Base-by-base conservation (phyloP, 1,140 invertebrate genomes). In the Maniola jurtina region DNA sequence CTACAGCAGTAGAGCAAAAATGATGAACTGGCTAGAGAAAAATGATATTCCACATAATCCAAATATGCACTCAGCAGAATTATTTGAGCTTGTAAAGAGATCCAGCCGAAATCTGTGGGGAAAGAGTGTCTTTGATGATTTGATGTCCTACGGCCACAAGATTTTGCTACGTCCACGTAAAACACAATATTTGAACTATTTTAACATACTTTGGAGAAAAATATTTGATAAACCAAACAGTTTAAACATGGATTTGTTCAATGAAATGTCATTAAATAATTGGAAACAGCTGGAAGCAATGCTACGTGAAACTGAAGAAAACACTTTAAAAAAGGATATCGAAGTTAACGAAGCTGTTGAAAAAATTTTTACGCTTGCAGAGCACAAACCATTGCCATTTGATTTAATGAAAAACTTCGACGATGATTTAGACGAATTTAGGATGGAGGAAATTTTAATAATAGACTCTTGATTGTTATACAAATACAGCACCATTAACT, bases 1-100 rank as follows among this genome's bases (percentile, higher is more conserved):
- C 14, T 45, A 63, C n/a, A 68, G 60, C 15, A 14, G 25, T 34
- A 68, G 63, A 54, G 14, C 4, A 42, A 55, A 57, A 2, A 68
- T 68, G 61, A 40, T 68, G 14, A 34, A 63, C 9, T 68, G 61
- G 66, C 56, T 68, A 45, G 16, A 63, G 38, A 33, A 36, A 1
- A 50, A 59, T 35, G 45, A 56, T 7, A 61, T 67, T 36, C 65
- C 59, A 48, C 59, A 67, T 33, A 14, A 16, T 11, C 11, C 33
- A 45, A 9, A 61, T 47, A 61, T 56, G 33, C 13, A 47, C 25
- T n/a, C 65, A 67, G 60, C 40, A 35, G 65, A 67, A n/a, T 54
- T 67, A 33, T 67, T 48, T 33, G 50, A 67, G 45, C 8, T 67
- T 11, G 57, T 67, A 48, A 54, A 61, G n/a, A 57, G 54, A 61